Evolutionary conservation across 2,113 vertebrate genomes (phyloP).

Genomic region (Euleptes europaea): DNA sequence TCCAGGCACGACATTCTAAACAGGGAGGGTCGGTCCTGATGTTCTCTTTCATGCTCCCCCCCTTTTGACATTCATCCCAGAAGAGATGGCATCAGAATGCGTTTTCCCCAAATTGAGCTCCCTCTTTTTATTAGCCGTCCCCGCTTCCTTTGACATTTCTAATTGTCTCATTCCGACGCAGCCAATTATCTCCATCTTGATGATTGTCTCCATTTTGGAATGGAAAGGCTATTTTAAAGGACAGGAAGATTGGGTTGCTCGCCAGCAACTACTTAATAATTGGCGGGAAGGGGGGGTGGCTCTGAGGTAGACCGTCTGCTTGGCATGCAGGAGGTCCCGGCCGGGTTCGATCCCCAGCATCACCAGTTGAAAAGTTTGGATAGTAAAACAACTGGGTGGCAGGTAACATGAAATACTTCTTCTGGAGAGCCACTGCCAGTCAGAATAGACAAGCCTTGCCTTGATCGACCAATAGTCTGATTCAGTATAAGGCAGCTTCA

Average conservation of each 20-base stretch:
- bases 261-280: background rate
- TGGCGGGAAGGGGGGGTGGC: too few species aligned
- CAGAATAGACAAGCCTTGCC: too few species aligned
- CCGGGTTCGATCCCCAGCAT: too few species aligned
- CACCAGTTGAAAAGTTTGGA: too few species aligned
- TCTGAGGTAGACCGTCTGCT: too few species aligned
- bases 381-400: too few species aligned
- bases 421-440: too few species aligned
- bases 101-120: background rate
- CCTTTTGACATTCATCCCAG: background rate
- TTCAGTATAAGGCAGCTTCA: too few species aligned
- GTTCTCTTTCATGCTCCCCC: background rate
- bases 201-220: background rate
- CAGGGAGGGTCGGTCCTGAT: background rate
- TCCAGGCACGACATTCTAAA: background rate
- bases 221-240: background rate
- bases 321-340: too few species aligned
- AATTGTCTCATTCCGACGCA: background rate
- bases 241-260: background rate
- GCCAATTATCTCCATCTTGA: background rate
- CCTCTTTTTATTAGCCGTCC: background rate
- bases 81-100: background rate
- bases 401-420: too few species aligned
- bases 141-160: background rate
- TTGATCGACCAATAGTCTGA: too few species aligned